Evolutionary conservation across 2,797 vertebrate species (phyloP).

Genomic region (Agapornis canus): DNA sequence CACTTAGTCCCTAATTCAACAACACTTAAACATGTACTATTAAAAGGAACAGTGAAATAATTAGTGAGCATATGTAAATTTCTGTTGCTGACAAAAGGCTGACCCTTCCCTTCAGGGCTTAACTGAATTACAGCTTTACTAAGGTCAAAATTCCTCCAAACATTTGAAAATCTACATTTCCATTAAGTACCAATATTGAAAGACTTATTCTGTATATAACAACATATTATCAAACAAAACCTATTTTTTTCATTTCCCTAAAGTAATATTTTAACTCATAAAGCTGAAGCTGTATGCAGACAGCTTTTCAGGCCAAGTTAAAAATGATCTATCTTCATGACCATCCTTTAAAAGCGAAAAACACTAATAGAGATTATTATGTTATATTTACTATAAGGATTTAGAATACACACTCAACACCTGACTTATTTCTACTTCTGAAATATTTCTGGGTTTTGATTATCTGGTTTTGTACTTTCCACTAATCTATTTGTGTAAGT

Average conservation of each 20-base stretch:
- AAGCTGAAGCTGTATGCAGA: not conserved
- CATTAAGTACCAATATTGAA: not conserved
- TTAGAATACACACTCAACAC: not conserved
- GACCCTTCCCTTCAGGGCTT: not conserved
- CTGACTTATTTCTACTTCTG: not conserved
- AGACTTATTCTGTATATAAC: not conserved
- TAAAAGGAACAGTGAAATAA: not conserved
- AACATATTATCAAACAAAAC: rapidly evolving
- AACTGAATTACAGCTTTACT: not conserved
- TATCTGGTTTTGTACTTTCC: not conserved
- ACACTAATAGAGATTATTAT: not conserved
- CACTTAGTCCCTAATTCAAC: not conserved
- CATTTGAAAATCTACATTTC: not conserved
- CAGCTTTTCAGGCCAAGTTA: not conserved
- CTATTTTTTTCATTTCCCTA: not conserved
- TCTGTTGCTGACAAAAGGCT: not conserved
- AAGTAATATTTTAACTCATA: not conserved
- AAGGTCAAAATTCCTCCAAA: not conserved
- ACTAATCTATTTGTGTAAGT: not conserved
- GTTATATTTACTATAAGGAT: not conserved
- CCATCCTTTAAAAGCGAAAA: not conserved
- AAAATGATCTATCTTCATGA: not conserved
- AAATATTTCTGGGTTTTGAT: not conserved
- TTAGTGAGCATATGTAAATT: not conserved
- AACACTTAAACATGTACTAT: not conserved